Evolutionary conservation across 2,797 vertebrate species (phyloP), one percentile per base, ranked within the genome.

Genomic region (Catostomus latipinnis): DNA sequence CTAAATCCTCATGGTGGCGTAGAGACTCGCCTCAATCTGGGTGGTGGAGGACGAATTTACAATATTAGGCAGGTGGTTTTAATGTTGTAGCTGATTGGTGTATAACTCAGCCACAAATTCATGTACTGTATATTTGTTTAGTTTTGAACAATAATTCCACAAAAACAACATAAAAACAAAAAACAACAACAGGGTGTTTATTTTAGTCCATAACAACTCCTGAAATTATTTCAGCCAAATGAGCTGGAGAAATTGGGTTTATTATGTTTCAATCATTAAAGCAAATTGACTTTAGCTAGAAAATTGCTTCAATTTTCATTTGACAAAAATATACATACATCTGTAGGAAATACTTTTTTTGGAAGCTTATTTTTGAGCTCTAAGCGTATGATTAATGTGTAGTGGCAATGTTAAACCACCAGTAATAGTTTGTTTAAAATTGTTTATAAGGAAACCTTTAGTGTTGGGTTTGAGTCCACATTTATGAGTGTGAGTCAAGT

Each of bases 251-350:
- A 93, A 84, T 90, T 90, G 92, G 89, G 85, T 89, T 91, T 61
- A 92, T 93, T 92, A 87, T 91, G 90, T 91, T 76, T 84, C 92
- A 92, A 92, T 93, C 90, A 94, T 92, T 91, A 85, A 91, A 93
- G 91, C 90, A 91, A 93, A 94, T 93, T 92, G 92, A 91, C 90
- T 80, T 85, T 90, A 86, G 88, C 91, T 86, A 88, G 88, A 90
- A 94, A 94, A 94, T 93, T 92, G 93, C 91, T 85, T 86, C 87
- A 84, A 90, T 92, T 92, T 92, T 90, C 92, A 92, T 85, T 87
- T 87, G 65, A 84, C 16, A 77, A 71, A 85, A 82, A 69, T 76
- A 79, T 75, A 82, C 80, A 82, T 82, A 78, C 74, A 82, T 75
- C 80, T 81, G 71, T 66, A 76, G 81, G 81, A 85, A 82, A 78